Conservation (phyloP, 2,797 vertebrate species). For the Leptoclinus maculatus region DNA sequence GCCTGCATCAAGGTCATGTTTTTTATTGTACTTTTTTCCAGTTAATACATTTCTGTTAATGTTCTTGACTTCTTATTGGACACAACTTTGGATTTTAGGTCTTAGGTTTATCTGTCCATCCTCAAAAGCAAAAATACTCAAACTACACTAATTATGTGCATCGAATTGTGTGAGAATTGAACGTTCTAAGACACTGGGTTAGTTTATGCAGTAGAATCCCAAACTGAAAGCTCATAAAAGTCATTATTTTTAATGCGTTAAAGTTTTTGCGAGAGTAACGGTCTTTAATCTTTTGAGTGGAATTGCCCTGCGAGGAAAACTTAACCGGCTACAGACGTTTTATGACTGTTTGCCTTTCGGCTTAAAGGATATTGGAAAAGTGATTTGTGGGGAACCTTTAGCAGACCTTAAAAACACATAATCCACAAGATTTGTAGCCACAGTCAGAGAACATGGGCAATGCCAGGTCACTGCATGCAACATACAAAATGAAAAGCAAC, state of each 20-base stretch:
- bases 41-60: not conserved
- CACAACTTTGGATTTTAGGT: not conserved
- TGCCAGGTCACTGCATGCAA: conserved; percentile 42
- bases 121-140: conserved; percentile 7
- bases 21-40: not conserved
- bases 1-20: not conserved
- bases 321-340: conserved; percentile 73
- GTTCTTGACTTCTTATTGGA: not conserved
- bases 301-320: conserved; percentile 69
- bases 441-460: conserved; percentile 33
- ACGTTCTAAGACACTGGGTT: conserved; percentile 41
- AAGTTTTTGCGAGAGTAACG: conserved; percentile 54
- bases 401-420: conserved; percentile 65
- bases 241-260: conserved; percentile 64
- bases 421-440: conserved; percentile 66
- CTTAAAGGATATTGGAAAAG: conserved; percentile 76
- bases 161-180: conserved; percentile 31
- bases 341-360: conserved; percentile 67
- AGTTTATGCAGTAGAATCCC: conserved; percentile 51
- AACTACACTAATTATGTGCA: conserved; percentile 25
- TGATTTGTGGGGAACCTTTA: conserved; percentile 67
- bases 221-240: conserved; percentile 70
- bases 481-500: conserved; percentile 40
- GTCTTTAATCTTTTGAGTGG: conserved; percentile 75
- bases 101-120: not conserved